phyloP scores from a whole-genome alignment of 2,888 invertebrate species.

The Drosophila quinaria region DNA sequence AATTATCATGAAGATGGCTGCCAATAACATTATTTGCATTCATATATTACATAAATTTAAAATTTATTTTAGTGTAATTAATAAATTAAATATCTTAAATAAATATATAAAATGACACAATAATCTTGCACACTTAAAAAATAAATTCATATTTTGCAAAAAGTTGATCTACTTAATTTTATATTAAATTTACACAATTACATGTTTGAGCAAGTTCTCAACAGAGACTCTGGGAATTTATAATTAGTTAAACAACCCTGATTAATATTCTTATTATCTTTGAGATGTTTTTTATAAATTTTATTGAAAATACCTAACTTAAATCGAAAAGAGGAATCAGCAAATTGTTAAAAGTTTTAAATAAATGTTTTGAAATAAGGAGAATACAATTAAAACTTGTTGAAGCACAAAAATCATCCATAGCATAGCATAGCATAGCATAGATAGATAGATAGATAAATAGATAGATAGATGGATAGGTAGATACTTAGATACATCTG shows the following conservation, averaged over 20 bases:
- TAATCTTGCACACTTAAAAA: too few species aligned
- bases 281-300: not conserved
- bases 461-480: too few species aligned
- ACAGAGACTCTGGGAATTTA: not conserved
- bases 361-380: not conserved
- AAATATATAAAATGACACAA: too few species aligned
- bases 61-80: too few species aligned
- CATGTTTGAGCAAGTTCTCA: not conserved
- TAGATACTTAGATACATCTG: not conserved
- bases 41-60: too few species aligned
- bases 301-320: not conserved
- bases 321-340: not conserved
- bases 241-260: not conserved
- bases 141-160: not conserved
- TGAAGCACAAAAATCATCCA: conserved; percentile 3
- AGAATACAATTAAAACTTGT: not conserved
- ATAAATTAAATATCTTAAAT: too few species aligned
- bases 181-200: not conserved
- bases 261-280: not conserved
- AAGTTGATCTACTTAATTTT: not conserved
- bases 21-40: not conserved
- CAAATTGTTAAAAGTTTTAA: not conserved
- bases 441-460: too few species aligned
- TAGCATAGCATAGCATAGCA: not conserved
- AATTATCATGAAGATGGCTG: not conserved